These are phyloP conservation scores for Caprella mutica DNA, from an alignment of 2,888 invertebrate genomes.

Conservation along the genomic window DNA sequence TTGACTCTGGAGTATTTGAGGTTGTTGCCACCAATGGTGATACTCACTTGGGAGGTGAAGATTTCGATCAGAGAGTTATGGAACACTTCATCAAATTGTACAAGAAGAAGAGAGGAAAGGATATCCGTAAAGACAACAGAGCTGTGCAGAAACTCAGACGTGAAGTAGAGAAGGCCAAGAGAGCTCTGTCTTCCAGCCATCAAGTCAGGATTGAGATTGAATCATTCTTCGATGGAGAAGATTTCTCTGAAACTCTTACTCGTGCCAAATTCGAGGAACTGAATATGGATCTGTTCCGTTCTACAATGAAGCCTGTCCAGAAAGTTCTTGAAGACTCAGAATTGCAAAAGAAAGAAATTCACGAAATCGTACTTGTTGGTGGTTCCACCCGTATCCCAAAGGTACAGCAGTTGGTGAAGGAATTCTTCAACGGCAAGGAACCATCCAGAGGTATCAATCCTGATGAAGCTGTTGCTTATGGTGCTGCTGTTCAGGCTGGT, in stretches of 20 bases:
- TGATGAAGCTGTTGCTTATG: constrained; percentile 97
- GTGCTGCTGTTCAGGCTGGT: constrained; percentile 96
- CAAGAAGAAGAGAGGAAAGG: constrained; percentile 98
- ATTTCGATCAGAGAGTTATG: constrained; percentile 97
- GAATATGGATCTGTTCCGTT: constrained; percentile 69
- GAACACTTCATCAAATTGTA: constrained; percentile 97
- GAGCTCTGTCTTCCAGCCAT: constrained; percentile 85
- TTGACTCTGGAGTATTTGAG: constrained; percentile 98
- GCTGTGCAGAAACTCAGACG: constrained; percentile 92
- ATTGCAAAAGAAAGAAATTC: constrained; percentile 94
- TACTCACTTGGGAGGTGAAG: constrained; percentile 96
- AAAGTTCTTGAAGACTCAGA: constrained; percentile 97
- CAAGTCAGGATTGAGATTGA: constrained; percentile 97
- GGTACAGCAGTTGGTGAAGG: constrained; percentile 82
- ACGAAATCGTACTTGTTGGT: constrained; percentile 97
- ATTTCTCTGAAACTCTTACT: constrained; percentile 94
- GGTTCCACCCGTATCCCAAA: constrained; percentile 99
- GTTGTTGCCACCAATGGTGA: constrained; percentile 85
- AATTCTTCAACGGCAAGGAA: constrained; percentile 95
- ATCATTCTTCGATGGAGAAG: constrained; percentile 94
- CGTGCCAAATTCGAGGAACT: constrained; percentile 97
- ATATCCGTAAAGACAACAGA: constrained; percentile 82
- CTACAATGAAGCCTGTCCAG: constrained; percentile 87
- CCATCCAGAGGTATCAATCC: constrained; percentile 96
- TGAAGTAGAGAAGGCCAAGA: constrained; percentile 95